Evolutionary conservation across 2,113 vertebrate genomes (phyloP).

Genomic region (Cynocephalus volans): DNA sequence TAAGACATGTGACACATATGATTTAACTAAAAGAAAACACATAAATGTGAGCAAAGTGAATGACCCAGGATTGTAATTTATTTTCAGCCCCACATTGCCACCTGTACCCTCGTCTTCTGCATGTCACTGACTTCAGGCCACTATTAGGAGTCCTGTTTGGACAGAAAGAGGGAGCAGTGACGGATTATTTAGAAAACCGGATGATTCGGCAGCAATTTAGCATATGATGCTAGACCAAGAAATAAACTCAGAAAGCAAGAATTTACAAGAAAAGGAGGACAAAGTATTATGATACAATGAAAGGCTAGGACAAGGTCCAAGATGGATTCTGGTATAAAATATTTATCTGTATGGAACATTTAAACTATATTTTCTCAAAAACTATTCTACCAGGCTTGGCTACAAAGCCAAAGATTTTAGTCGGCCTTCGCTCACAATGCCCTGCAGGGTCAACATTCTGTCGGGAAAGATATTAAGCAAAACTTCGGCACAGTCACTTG

Average conservation of each 20-base stretch:
- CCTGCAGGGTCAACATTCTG: not conserved
- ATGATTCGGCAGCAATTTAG: not conserved
- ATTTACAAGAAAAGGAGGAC: not conserved
- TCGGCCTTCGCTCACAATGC: not conserved
- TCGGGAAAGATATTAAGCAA: not conserved
- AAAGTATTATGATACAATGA: not conserved
- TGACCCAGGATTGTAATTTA: not conserved
- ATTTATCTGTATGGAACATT: constrained; percentile 8
- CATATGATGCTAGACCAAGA: not conserved
- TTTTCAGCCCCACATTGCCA: not conserved
- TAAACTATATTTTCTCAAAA: not conserved
- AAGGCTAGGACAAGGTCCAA: not conserved
- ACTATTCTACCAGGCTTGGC: not conserved
- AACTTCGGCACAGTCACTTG: not conserved
- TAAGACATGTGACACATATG: not conserved
- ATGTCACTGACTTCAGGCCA: not conserved
- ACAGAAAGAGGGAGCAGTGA: not conserved
- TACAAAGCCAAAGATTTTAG: not conserved
- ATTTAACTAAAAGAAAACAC: not conserved
- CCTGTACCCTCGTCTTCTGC: not conserved
- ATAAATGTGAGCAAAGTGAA: not conserved
- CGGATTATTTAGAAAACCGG: not conserved
- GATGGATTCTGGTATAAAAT: not conserved
- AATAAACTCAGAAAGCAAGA: not conserved
- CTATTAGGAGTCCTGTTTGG: not conserved